Percentiles rank a stretch among this genome's conserved stretches.
phyloP scores from a whole-genome alignment of 2,113 vertebrate species.

The Mus spicilegus region DNA sequence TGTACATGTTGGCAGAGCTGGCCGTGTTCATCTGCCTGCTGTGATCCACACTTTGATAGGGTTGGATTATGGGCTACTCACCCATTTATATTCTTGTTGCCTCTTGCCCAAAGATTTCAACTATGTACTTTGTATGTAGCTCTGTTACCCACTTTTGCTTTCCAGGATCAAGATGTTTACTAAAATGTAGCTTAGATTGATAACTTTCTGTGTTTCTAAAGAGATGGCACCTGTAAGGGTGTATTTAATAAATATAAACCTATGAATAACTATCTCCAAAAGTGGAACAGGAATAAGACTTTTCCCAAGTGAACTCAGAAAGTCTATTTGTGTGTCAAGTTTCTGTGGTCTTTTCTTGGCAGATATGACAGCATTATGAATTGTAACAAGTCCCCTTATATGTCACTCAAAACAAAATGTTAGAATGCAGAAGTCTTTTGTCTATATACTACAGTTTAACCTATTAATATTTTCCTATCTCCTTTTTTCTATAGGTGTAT shows the following conservation, averaged over 20 bases:
- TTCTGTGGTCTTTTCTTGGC: conserved; percentile 37
- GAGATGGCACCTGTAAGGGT: conserved; percentile 7
- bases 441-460: conserved; percentile 63
- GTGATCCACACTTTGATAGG: neutral
- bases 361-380: conserved; percentile 63
- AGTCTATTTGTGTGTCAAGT: neutral
- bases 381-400: conserved; percentile 69
- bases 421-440: conserved; percentile 53
- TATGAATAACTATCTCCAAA: conserved; percentile 57
- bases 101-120: conserved; percentile 68
- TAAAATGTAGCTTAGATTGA: conserved; percentile 59
- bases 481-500: conserved; percentile 58
- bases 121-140: neutral
- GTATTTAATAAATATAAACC: conserved; percentile 53
- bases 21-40: neutral
- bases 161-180: conserved; percentile 50
- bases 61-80: neutral
- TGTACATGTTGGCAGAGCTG: neutral
- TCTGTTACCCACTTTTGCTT: conserved; percentile 34
- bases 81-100: conserved; percentile 4
- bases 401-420: conserved; percentile 63
- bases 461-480: conserved; percentile 67
- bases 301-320: conserved; percentile 16
- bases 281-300: neutral
- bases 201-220: conserved; percentile 55